Conservation (phyloP, 1,140 invertebrate species). For the Tigriopus japonicus region DNA sequence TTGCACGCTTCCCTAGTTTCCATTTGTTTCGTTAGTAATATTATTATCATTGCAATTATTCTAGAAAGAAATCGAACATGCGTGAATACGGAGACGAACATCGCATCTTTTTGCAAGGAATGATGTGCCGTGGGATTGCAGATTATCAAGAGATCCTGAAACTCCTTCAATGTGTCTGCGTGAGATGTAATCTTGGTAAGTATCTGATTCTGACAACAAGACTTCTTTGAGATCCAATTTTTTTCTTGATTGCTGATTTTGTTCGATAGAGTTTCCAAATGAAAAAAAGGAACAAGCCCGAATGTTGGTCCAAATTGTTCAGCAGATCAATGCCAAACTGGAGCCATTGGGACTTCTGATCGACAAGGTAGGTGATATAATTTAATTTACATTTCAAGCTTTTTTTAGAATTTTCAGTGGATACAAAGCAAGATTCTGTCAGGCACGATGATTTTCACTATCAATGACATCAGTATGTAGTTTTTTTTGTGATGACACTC, state of each 20-base stretch:
- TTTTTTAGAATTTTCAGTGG: too few species aligned
- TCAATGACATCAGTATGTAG: too few species aligned
- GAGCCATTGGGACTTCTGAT: too few species aligned
- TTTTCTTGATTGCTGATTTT: neutral
- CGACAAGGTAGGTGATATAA: too few species aligned
- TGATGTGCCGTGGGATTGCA: neutral
- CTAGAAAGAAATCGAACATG: neutral
- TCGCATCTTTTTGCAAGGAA: neutral
- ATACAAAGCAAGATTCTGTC: too few species aligned
- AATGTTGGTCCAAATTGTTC: too few species aligned
- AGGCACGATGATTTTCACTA: too few species aligned
- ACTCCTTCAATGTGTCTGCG: neutral
- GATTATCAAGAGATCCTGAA: neutral
- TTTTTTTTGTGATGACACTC: too few species aligned
- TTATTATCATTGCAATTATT: too few species aligned
- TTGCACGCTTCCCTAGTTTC: neutral
- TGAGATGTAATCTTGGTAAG: neutral
- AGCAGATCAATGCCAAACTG: too few species aligned
- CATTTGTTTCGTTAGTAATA: neutral
- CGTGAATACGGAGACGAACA: neutral
- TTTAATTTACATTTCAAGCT: too few species aligned
- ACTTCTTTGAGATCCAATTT: neutral
- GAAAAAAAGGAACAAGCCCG: too few species aligned
- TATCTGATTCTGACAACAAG: neutral
- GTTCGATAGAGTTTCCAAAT: neutral